Evolutionary conservation across 2,888 invertebrate species (phyloP).

Genomic region (Drosophila hawaiiensis): DNA sequence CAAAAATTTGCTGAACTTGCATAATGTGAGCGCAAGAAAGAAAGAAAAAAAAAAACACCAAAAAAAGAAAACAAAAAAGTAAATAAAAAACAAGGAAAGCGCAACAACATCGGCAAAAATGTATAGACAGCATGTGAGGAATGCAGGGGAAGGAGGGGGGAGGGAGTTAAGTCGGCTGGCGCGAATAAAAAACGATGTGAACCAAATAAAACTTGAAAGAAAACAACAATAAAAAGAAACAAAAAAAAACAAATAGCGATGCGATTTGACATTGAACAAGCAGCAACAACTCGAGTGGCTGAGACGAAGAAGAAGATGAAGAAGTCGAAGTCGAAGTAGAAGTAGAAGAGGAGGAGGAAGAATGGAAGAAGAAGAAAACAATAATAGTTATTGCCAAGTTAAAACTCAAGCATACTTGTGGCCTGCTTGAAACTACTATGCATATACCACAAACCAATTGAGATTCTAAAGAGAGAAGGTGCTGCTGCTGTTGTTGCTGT

Average conservation of each 20-base stretch:
- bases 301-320: neutral
- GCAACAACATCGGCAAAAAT: constrained; percentile 41
- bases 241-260: constrained; percentile 9
- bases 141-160: neutral
- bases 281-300: constrained; percentile 18
- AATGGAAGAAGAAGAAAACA: neutral
- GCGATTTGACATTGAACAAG: constrained; percentile 47
- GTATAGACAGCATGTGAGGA: constrained; percentile 24
- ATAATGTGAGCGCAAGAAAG: constrained; percentile 54
- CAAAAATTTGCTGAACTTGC: constrained; percentile 66
- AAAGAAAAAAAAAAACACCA: constrained; percentile 23
- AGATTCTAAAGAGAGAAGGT: neutral
- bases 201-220: constrained; percentile 44
- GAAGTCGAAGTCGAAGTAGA: neutral
- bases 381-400: constrained; percentile 12
- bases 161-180: constrained; percentile 16
- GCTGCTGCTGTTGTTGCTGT: neutral
- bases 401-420: constrained; percentile 17
- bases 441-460: constrained; percentile 5
- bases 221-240: constrained; percentile 23
- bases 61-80: constrained; percentile 17
- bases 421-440: constrained; percentile 22
- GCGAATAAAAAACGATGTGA: constrained; percentile 45
- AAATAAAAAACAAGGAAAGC: constrained; percentile 19
- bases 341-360: neutral